These are phyloP conservation scores for Argyra leucocephala DNA, from an alignment of 2,888 invertebrate species.

Conservation along the genomic window DNA sequence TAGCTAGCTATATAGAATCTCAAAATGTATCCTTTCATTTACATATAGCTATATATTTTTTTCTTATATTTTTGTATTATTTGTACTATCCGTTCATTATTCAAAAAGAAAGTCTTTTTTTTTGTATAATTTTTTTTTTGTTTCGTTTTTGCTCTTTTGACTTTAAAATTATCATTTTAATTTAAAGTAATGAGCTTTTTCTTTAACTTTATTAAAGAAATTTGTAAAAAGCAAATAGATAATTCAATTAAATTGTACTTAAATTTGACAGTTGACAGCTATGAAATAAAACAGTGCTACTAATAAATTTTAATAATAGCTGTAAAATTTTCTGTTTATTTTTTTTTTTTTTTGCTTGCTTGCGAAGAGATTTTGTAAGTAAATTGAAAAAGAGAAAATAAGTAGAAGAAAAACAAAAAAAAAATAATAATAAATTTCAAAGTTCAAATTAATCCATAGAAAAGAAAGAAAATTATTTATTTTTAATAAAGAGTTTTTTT, in stretches of 20 bases:
- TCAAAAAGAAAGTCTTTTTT: neutral
- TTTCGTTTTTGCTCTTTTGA: neutral
- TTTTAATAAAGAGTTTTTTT: too few relatives aligned
- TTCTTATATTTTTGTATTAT: neutral
- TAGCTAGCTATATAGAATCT: too few relatives aligned
- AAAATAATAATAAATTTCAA: too few relatives aligned
- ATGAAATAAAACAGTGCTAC: neutral
- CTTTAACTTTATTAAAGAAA: neutral
- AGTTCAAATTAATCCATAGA: too few relatives aligned
- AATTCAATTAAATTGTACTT: slow-evolving; percentile 3
- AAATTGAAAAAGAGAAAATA: too few relatives aligned
- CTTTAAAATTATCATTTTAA: neutral
- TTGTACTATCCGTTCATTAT: neutral
- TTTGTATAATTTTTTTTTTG: neutral
- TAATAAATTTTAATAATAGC: neutral
- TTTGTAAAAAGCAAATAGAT: neutral
- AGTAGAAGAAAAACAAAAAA: too few relatives aligned
- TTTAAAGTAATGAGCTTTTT: neutral
- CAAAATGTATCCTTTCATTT: neutral
- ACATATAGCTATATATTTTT: neutral
- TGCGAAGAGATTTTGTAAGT: too few relatives aligned
- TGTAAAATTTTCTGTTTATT: too few relatives aligned
- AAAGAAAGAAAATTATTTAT: too few relatives aligned
- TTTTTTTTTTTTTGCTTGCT: too few relatives aligned
- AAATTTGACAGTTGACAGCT: neutral